Evolutionary conservation across 2,888 invertebrate genomes (phyloP).

Genomic region (Stenotaenia linearis): DNA sequence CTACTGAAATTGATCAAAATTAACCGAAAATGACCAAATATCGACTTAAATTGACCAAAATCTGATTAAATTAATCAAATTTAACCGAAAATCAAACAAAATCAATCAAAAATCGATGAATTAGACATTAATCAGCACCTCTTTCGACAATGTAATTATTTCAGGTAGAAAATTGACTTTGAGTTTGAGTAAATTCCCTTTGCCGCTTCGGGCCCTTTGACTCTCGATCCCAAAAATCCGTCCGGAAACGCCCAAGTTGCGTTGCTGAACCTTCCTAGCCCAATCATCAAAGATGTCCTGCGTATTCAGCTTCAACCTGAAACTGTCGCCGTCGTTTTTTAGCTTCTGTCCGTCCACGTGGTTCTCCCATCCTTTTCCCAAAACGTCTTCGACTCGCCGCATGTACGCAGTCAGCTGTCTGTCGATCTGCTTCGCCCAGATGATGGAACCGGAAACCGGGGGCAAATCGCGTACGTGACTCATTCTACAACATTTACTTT

Average conservation of each 20-base stretch:
- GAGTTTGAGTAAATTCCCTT: slow-evolving; percentile 75
- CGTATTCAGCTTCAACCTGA: slow-evolving; percentile 90
- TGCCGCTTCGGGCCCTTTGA: slow-evolving; percentile 58
- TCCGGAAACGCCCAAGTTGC: slow-evolving; percentile 88
- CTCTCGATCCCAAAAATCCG: slow-evolving; percentile 87
- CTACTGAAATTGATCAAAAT: too few relatives aligned
- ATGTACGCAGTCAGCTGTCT: slow-evolving; percentile 93
- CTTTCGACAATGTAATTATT: slow-evolving; percentile 96
- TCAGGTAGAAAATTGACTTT: slow-evolving; percentile 94
- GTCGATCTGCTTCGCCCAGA: slow-evolving; percentile 96
- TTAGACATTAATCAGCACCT: too few relatives aligned
- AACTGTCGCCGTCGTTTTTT: slow-evolving; percentile 96
- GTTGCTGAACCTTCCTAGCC: slow-evolving; percentile 83
- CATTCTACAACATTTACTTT: slow-evolving; percentile 87
- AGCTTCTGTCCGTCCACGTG: slow-evolving; percentile 97
- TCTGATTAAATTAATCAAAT: too few relatives aligned
- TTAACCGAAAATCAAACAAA: too few relatives aligned
- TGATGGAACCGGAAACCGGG: slow-evolving; percentile 94
- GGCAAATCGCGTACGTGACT: slow-evolving; percentile 90
- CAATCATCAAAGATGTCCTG: slow-evolving; percentile 98
- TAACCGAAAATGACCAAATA: too few relatives aligned
- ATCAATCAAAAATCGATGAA: too few relatives aligned
- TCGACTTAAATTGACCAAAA: too few relatives aligned
- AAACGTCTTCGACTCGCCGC: slow-evolving; percentile 94
- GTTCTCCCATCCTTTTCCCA: slow-evolving; percentile 98